Conservation (phyloP, 1,140 invertebrate genomes). For the Lerema accius region DNA sequence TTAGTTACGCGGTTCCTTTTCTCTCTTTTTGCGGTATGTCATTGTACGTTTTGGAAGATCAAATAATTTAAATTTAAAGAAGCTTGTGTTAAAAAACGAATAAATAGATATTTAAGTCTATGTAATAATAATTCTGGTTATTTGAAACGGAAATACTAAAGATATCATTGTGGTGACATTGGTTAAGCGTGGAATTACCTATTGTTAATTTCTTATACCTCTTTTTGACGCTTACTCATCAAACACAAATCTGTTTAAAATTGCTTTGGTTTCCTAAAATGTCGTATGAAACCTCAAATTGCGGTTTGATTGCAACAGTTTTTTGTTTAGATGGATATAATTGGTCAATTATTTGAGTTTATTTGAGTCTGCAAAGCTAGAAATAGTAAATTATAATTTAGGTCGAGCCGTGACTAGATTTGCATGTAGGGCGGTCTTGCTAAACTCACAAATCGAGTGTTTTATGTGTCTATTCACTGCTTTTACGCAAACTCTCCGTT, state of each 20-base stretch:
- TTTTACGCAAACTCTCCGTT: slow-evolving; percentile 60
- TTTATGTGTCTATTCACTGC: slow-evolving; percentile 65
- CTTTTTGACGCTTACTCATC: slow-evolving; percentile 30
- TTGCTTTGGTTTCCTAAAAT: slow-evolving; percentile 56
- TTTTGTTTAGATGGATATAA: slow-evolving; percentile 65
- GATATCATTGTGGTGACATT: not conserved
- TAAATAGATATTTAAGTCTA: too few species aligned
- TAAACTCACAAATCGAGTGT: slow-evolving; percentile 53
- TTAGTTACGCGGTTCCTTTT: not conserved
- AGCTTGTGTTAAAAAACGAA: too few species aligned
- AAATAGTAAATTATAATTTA: slow-evolving; percentile 68
- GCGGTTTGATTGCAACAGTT: slow-evolving; percentile 63
- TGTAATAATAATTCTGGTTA: too few species aligned
- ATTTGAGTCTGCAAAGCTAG: slow-evolving; percentile 57
- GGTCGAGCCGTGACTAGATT: slow-evolving; percentile 77
- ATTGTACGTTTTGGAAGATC: too few species aligned
- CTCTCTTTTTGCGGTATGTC: too few species aligned
- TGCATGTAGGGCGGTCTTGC: slow-evolving; percentile 69
- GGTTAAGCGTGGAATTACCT: not conserved
- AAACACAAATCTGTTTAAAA: slow-evolving; percentile 73
- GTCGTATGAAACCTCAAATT: slow-evolving; percentile 55
- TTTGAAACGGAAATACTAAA: not conserved
- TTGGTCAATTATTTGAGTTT: slow-evolving; percentile 59
- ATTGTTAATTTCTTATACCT: slow-evolving; percentile 5
- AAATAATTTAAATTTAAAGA: too few species aligned